Percentiles rank a stretch among this genome's conserved stretches.
Evolutionary conservation across 2,113 vertebrate genomes (phyloP).

Genomic region (Cebidichthys violaceus): DNA sequence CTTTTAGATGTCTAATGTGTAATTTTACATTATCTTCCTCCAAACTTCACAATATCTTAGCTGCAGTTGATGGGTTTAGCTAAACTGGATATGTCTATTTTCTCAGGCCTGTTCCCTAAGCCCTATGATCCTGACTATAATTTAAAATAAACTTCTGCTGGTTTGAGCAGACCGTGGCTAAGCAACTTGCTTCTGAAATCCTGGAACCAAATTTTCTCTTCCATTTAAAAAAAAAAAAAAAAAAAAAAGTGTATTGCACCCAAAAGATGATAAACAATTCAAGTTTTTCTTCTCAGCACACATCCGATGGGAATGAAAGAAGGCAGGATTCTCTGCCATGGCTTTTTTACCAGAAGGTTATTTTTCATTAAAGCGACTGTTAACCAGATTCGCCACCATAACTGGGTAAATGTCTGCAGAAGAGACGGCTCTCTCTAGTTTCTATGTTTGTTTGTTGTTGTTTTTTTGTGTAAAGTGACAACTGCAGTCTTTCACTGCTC

Average conservation of each 20-base stretch:
- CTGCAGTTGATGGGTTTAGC: no score
- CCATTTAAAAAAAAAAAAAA: no score
- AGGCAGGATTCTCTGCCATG: neutral
- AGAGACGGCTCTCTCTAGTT: neutral
- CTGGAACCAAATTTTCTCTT: neutral
- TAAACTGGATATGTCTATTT: no score
- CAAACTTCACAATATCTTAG: no score
- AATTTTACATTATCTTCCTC: no score
- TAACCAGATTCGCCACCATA: neutral
- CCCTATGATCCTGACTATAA: no score
- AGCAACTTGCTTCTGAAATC: no score
- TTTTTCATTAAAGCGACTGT: slow-evolving; percentile 3
- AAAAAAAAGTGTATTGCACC: neutral
- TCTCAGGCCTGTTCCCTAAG: no score
- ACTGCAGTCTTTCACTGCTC: slow-evolving; percentile 25
- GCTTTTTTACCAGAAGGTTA: neutral
- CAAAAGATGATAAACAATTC: neutral
- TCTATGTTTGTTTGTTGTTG: neutral
- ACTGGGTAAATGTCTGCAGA: neutral
- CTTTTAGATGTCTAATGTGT: neutral
- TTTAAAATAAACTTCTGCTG: no score
- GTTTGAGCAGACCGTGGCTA: no score
- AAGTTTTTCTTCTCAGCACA: neutral
- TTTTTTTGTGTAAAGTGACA: slow-evolving; percentile 9
- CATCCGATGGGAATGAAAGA: neutral